phyloP scores from a whole-genome alignment of 2,888 invertebrate species.

The Dioctria linearis region DNA sequence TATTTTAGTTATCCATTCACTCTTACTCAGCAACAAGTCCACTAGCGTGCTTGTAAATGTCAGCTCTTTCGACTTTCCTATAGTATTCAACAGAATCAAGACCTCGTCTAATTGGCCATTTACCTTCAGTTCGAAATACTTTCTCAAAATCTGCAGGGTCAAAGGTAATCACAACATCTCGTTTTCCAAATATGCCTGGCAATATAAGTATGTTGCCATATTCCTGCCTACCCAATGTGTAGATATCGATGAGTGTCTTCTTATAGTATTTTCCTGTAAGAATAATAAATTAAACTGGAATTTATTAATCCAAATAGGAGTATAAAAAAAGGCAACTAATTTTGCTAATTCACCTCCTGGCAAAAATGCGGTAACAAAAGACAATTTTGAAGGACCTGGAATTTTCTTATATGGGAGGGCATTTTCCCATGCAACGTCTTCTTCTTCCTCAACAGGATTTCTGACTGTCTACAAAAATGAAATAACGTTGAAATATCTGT shows the following conservation, averaged over 20 bases:
- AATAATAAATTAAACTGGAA: neutral
- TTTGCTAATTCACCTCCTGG: conserved; percentile 64
- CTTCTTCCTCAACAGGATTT: neutral
- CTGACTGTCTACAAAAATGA: too few species aligned
- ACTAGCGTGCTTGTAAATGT: conserved; percentile 59
- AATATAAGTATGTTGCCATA: conserved; percentile 68
- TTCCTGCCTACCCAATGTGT: conserved; percentile 37
- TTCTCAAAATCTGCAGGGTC: conserved; percentile 73
- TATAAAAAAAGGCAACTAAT: too few species aligned
- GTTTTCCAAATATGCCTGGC: conserved; percentile 63
- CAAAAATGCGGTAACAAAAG: conserved; percentile 63
- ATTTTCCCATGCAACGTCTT: conserved; percentile 60
- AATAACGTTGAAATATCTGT: too few species aligned
- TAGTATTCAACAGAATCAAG: conserved; percentile 69
- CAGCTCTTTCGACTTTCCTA: conserved; percentile 64
- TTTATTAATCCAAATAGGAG: neutral
- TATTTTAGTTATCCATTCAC: neutral
- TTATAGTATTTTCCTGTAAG: conserved; percentile 58
- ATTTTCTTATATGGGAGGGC: conserved; percentile 63
- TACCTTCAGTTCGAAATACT: conserved; percentile 69
- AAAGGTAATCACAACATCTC: conserved; percentile 69
- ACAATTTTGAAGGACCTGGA: conserved; percentile 64
- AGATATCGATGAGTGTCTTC: conserved; percentile 54
- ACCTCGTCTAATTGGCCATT: conserved; percentile 67
- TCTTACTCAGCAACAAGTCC: conserved; percentile 62